These are phyloP conservation scores for Melinaea marsaeus DNA, from an alignment of 2,888 invertebrate species.

Conservation along the genomic window DNA sequence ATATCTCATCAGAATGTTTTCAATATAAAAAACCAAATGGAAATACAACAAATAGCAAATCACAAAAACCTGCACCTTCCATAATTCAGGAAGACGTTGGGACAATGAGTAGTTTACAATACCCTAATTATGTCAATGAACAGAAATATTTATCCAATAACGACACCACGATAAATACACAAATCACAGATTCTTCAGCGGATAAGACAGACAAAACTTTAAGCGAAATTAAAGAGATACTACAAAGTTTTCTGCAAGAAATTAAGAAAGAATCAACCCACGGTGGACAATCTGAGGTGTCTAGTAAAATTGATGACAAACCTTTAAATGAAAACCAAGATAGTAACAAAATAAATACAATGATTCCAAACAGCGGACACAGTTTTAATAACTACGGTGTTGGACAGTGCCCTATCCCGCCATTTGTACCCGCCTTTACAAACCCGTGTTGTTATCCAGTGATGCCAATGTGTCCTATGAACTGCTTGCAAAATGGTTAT, in stretches of 20 bases:
- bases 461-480: conserved; percentile 59
- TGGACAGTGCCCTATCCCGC: conserved; percentile 38
- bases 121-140: conserved; percentile 37
- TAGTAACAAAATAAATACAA: conserved; percentile 33
- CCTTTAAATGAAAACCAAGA: conserved; percentile 11
- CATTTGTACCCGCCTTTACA: conserved; percentile 44
- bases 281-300: conserved; percentile 45
- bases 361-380: conserved; percentile 40
- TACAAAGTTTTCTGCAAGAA: conserved; percentile 63
- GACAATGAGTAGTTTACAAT: conserved; percentile 41
- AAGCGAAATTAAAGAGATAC: conserved; percentile 66
- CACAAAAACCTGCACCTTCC: conserved; percentile 28
- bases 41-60: conserved; percentile 9
- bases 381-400: conserved; percentile 42
- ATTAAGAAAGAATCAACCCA: conserved; percentile 60
- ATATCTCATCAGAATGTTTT: conserved; percentile 20
- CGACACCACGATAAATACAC: conserved; percentile 47
- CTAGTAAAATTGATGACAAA: conserved; percentile 18
- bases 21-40: conserved; percentile 14
- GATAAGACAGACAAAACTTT: conserved; percentile 65
- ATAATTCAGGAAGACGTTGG: conserved; percentile 35
- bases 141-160: conserved; percentile 35
- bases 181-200: conserved; percentile 42
- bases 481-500: conserved; percentile 55
- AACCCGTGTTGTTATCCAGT: conserved; percentile 64